Evolutionary conservation across 1,140 invertebrate species (phyloP).

Genomic region (Temnothorax nylanderi): DNA sequence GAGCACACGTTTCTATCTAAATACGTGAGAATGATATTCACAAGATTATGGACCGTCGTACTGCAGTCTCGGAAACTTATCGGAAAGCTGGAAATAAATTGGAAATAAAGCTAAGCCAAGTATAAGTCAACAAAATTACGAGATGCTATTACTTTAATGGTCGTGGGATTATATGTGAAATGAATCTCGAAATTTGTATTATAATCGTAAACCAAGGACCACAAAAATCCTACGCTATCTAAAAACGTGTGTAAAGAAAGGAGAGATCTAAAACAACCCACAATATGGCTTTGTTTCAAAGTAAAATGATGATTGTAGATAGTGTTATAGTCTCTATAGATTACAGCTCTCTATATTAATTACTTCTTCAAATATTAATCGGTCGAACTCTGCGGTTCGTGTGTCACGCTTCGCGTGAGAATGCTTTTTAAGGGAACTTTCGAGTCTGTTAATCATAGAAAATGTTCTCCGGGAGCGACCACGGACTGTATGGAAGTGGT

Average conservation of each 20-base stretch:
- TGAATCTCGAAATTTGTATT: not conserved
- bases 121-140: conserved; percentile 13
- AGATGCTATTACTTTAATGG: conserved; percentile 17
- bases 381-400: conserved; percentile 20
- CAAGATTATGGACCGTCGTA: conserved; percentile 59
- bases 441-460: conserved; percentile 62
- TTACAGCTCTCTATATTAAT: conserved; percentile 50
- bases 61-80: conserved; percentile 38
- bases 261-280: conserved; percentile 20
- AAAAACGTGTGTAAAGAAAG: conserved; percentile 22
- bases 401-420: conserved; percentile 41
- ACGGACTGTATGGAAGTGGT: conserved; percentile 71
- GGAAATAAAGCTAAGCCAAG: conserved; percentile 26
- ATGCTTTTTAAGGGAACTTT: conserved; percentile 45
- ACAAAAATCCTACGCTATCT: conserved; percentile 13
- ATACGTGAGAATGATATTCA: conserved; percentile 61
- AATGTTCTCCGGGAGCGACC: conserved; percentile 67
- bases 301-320: conserved; percentile 36
- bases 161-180: conserved; percentile 21
- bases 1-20: conserved; percentile 56
- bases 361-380: conserved; percentile 38
- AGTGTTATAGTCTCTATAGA: conserved; percentile 27
- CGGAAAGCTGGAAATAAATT: not conserved
- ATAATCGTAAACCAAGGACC: conserved; percentile 22
- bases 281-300: conserved; percentile 13